Evolutionary conservation across 2,113 vertebrate genomes (phyloP).

Genomic region (Takifugu flavidus): DNA sequence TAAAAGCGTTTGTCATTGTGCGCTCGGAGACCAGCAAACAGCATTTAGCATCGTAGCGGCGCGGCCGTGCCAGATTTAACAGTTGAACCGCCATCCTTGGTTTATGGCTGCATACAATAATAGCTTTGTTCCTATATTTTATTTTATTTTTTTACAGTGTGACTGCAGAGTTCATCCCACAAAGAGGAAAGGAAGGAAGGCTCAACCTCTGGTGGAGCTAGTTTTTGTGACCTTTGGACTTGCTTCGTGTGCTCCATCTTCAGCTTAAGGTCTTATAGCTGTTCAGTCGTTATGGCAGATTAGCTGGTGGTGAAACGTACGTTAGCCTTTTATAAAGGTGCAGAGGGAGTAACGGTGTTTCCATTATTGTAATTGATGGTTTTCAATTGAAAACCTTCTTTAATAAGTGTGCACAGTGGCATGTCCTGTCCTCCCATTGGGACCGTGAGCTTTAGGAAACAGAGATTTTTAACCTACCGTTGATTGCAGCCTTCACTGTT

Average conservation of each 20-base stretch:
- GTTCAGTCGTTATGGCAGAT: no score
- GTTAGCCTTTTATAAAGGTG: no score
- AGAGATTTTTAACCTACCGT: no score
- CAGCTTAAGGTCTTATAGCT: not conserved
- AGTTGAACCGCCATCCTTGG: constrained; percentile 40
- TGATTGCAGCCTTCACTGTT: no score
- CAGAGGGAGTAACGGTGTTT: no score
- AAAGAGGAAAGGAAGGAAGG: constrained; percentile 20
- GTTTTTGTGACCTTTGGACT: constrained; percentile 33
- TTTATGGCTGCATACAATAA: constrained; percentile 47
- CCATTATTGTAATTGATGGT: no score
- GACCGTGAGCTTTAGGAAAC: no score
- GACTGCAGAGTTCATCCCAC: not conserved
- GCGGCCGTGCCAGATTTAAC: constrained; percentile 36
- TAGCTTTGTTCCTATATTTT: constrained; percentile 17
- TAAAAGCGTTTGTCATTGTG: constrained; percentile 43
- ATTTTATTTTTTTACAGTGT: no score
- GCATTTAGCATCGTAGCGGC: constrained; percentile 42
- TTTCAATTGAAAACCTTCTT: no score
- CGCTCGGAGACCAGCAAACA: constrained; percentile 23
- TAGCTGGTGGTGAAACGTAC: no score
- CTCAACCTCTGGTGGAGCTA: constrained; percentile 34
- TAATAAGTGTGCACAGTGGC: no score
- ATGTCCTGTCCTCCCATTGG: no score
- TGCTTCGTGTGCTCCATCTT: constrained; percentile 44